Percentiles rank a stretch among this genome's conserved stretches.
These are phyloP conservation scores for Idaea dimidiata DNA, from an alignment of 2,888 invertebrate genomes.

Conservation along the genomic window DNA sequence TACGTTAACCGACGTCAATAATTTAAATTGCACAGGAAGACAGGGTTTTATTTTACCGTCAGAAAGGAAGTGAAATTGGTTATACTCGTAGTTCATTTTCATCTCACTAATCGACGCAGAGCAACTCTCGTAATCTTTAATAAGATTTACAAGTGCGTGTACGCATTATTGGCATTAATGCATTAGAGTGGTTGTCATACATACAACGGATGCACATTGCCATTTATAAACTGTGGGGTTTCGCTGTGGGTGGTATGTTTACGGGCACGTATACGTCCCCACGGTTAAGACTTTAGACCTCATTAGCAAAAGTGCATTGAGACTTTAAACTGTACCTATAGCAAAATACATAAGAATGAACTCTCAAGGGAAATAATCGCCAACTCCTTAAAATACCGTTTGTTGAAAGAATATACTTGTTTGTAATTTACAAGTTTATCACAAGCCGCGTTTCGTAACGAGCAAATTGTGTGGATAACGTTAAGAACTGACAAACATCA, in stretches of 20 bases:
- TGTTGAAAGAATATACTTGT: not conserved
- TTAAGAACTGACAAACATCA: slow-evolving; percentile 34
- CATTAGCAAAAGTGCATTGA: not conserved
- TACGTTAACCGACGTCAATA: not conserved
- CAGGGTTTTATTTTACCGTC: not conserved
- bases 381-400: not conserved
- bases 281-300: not conserved
- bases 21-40: not conserved
- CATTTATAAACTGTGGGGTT: slow-evolving; percentile 60
- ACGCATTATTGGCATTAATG: slow-evolving; percentile 51
- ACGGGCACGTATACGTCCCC: slow-evolving; percentile 34
- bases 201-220: slow-evolving; percentile 63
- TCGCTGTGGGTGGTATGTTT: slow-evolving; percentile 62
- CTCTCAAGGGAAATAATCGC: not conserved
- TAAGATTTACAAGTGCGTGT: slow-evolving; percentile 35
- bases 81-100: not conserved
- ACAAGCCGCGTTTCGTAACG: slow-evolving; percentile 17
- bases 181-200: slow-evolving; percentile 57
- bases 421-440: not conserved
- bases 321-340: not conserved
- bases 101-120: not conserved
- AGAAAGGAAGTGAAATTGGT: not conserved
- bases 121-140: slow-evolving; percentile 20
- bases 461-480: slow-evolving; percentile 31
- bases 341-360: not conserved